phyloP scores from a whole-genome alignment of 2,888 invertebrate genomes.

The Sclerodermus sp. region DNA sequence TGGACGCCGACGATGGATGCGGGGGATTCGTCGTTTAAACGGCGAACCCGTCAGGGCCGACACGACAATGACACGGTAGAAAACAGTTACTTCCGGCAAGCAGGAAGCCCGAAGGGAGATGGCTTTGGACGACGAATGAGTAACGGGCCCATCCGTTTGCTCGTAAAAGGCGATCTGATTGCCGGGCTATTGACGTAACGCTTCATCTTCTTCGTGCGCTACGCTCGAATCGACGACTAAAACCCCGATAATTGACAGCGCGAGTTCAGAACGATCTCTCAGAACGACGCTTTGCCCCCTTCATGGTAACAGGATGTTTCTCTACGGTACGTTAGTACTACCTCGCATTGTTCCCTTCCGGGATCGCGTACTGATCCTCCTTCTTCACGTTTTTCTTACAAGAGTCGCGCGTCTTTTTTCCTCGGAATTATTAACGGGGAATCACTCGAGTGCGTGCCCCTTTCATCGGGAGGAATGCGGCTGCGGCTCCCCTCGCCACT shows the following conservation, averaged over 20 bases:
- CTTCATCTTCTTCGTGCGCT: conserved; percentile 40
- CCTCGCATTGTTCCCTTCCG: too few species aligned
- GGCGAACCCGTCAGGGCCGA: conserved; percentile 8
- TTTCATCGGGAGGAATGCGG: too few species aligned
- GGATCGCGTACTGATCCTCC: too few species aligned
- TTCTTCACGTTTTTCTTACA: too few species aligned
- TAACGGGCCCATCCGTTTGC: conserved; percentile 33
- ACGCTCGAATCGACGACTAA: conserved; percentile 28
- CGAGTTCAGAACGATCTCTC: not conserved
- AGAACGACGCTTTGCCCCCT: too few species aligned
- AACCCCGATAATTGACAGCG: conserved; percentile 41
- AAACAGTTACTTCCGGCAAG: conserved; percentile 31
- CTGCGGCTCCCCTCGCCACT: too few species aligned
- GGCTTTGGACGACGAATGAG: conserved; percentile 18
- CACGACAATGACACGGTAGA: conserved; percentile 18
- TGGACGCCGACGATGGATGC: not conserved
- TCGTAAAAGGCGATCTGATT: conserved; percentile 28
- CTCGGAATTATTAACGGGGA: too few species aligned
- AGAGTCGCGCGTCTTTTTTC: too few species aligned
- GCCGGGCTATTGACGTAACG: conserved; percentile 35
- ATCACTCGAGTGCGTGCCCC: too few species aligned
- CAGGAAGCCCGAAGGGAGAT: not conserved
- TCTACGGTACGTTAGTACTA: too few species aligned
- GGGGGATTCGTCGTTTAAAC: conserved; percentile 1
- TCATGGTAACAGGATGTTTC: too few species aligned